These are phyloP conservation scores for Sandelia bainsii DNA, from an alignment of 2,797 vertebrate genomes.

Conservation along the genomic window DNA sequence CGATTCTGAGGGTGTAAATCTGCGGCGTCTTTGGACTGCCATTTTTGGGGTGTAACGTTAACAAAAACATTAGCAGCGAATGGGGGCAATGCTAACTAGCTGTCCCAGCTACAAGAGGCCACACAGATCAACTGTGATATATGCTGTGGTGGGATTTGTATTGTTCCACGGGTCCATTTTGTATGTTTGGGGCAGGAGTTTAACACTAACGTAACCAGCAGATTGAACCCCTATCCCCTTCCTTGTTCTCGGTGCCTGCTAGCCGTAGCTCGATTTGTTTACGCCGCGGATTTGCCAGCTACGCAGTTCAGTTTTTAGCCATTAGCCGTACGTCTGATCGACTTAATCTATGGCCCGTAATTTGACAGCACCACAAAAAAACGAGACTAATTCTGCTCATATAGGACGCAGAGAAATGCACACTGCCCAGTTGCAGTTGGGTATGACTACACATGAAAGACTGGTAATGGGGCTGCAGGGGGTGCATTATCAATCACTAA, in stretches of 20 bases:
- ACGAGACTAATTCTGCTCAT: slow-evolving; percentile 25
- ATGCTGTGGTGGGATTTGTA: slow-evolving; percentile 40
- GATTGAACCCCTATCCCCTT: slow-evolving; percentile 36
- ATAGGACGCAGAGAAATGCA: background rate
- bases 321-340: slow-evolving; percentile 69
- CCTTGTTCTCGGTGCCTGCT: slow-evolving; percentile 60
- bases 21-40: slow-evolving; percentile 78
- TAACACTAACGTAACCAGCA: slow-evolving; percentile 24
- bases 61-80: slow-evolving; percentile 78
- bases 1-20: slow-evolving; percentile 75
- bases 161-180: slow-evolving; percentile 53
- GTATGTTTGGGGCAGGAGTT: slow-evolving; percentile 24
- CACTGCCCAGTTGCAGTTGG: slow-evolving; percentile 13
- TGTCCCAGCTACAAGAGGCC: slow-evolving; percentile 46
- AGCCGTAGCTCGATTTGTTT: slow-evolving; percentile 79
- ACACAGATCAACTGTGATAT: slow-evolving; percentile 67
- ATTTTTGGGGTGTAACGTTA: slow-evolving; percentile 85
- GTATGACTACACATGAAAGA: slow-evolving; percentile 35
- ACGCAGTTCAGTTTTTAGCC: slow-evolving; percentile 81
- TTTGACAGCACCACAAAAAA: slow-evolving; percentile 61
- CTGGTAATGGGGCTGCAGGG: slow-evolving; percentile 54
- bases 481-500: slow-evolving; percentile 76
- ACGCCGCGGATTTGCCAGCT: slow-evolving; percentile 83
- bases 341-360: slow-evolving; percentile 50
- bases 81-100: slow-evolving; percentile 57